A percentile compares a stretch with the other conserved stretches of the same genome.
phyloP scores from a whole-genome alignment of 2,888 invertebrate genomes.

The Idaea aversata region DNA sequence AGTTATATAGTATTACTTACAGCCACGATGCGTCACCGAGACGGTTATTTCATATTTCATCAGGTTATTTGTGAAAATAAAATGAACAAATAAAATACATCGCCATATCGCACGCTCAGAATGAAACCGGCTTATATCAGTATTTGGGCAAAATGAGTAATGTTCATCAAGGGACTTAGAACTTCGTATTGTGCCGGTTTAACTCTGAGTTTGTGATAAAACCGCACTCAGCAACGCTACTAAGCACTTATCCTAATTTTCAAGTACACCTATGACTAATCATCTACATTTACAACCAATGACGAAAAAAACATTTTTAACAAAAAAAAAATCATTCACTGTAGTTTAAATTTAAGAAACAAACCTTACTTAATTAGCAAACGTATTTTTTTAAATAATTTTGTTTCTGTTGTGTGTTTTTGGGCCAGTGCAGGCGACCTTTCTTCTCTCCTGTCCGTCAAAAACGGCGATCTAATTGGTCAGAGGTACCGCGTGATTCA shows the following conservation, averaged over 20 bases:
- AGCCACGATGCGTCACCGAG: constrained; percentile 60
- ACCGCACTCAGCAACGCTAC: not conserved
- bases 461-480: not conserved
- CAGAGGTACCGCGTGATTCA: not conserved
- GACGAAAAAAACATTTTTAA: constrained; percentile 23
- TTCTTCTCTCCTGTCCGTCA: not conserved
- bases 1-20: constrained; percentile 73
- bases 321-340: not conserved
- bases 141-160: not conserved
- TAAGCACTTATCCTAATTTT: constrained; percentile 5
- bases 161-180: not conserved
- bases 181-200: not conserved
- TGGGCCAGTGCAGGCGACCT: constrained; percentile 6
- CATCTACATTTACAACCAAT: constrained; percentile 23
- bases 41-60: constrained; percentile 21
- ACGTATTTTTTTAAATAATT: constrained; percentile 62
- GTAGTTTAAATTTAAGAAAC: constrained; percentile 13
- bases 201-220: not conserved
- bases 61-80: constrained; percentile 12
- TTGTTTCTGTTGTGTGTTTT: constrained; percentile 29
- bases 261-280: constrained; percentile 8
- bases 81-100: not conserved
- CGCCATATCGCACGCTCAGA: constrained; percentile 6
- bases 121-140: not conserved
- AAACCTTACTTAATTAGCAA: constrained; percentile 47